Evolutionary conservation across 2,797 vertebrate genomes (phyloP).

Genomic region (Pseudochirops cupreus): DNA sequence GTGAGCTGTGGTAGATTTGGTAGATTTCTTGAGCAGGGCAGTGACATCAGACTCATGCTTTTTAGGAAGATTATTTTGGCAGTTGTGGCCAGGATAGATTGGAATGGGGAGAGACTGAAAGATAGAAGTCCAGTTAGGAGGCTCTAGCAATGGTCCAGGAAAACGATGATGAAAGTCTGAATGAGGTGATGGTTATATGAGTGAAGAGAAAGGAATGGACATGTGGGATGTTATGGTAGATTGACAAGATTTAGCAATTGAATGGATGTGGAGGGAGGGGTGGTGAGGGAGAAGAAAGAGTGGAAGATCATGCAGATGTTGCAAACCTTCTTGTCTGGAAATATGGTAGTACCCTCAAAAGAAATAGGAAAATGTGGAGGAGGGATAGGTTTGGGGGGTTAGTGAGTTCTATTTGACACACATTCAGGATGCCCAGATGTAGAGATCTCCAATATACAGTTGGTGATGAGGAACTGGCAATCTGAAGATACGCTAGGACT

Average conservation of each 20-base stretch:
- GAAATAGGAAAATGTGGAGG: background rate
- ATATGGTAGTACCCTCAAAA: background rate
- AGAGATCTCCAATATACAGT: background rate
- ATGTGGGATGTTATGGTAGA: background rate
- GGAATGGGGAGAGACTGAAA: background rate
- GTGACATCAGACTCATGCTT: background rate
- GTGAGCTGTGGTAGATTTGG: background rate
- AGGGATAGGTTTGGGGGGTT: background rate
- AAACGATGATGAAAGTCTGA: background rate
- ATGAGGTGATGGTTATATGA: background rate
- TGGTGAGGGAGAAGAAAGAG: background rate
- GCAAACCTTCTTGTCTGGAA: background rate
- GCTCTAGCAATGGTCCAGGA: background rate
- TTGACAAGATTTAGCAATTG: background rate
- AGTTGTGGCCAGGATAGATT: background rate
- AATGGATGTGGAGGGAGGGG: background rate
- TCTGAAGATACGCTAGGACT: background rate
- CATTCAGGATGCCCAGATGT: background rate
- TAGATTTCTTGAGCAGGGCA: background rate
- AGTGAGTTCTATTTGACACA: background rate
- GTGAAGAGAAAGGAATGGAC: background rate
- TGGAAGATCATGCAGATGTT: background rate
- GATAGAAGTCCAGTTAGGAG: background rate
- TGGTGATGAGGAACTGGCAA: background rate
- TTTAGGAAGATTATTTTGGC: background rate